These are phyloP conservation scores for Paelopatides confundens DNA, from an alignment of 53 echinoderm and acorn worm species.

Conservation along the genomic window DNA sequence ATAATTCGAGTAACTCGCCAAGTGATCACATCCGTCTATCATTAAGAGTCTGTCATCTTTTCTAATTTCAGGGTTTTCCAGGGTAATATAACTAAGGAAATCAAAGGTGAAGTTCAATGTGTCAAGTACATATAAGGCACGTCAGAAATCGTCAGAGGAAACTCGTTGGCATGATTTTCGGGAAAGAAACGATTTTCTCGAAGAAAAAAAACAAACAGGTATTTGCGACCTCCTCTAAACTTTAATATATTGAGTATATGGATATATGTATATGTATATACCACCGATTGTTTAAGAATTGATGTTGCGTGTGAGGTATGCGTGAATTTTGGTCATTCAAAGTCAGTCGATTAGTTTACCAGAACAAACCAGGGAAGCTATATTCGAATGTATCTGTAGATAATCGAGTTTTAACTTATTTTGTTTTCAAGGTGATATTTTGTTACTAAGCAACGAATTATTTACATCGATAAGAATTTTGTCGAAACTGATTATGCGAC, in stretches of 20 bases:
- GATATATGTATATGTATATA: too few species aligned
- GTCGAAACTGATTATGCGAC: too few species aligned
- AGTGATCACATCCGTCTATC: conserved; percentile 33
- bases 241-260: too few species aligned
- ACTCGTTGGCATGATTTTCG: neutral
- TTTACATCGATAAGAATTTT: neutral
- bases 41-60: conserved; percentile 16
- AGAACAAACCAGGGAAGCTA: neutral
- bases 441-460: neutral
- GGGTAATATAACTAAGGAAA: conserved; percentile 14
- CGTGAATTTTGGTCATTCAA: neutral
- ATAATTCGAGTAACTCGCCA: neutral
- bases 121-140: neutral
- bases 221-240: neutral
- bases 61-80: conserved; percentile 38
- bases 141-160: neutral
- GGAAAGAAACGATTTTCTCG: neutral
- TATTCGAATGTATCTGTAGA: neutral
- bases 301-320: neutral
- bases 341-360: neutral
- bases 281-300: too few species aligned
- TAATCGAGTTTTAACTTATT: neutral
- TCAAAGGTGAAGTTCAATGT: conserved; percentile 35
- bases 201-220: neutral
- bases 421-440: neutral